Conservation (phyloP, 2,888 invertebrate genomes). For the Epirrhoe alternata region DNA sequence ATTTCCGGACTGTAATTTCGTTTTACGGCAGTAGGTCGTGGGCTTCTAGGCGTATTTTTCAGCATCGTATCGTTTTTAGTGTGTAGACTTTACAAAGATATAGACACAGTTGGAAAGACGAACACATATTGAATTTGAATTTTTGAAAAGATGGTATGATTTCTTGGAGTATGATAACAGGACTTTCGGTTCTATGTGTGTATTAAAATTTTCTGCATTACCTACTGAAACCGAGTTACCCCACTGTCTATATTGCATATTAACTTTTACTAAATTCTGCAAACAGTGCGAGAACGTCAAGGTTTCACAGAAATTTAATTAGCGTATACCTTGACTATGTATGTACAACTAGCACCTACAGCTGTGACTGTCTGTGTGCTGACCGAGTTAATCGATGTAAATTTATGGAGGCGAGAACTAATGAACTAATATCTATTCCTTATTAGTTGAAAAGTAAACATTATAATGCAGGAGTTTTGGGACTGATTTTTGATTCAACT, state of each 20-base stretch:
- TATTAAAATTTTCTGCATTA: not conserved
- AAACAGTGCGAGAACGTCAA: not conserved
- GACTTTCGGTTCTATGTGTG: not conserved
- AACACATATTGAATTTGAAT: not conserved
- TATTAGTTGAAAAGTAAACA: conserved; percentile 6
- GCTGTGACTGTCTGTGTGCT: not conserved
- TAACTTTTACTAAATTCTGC: conserved; percentile 20
- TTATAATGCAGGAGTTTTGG: not conserved
- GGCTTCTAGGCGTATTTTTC: not conserved
- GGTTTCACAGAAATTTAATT: not conserved
- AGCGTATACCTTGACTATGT: not conserved
- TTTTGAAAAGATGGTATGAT: not conserved
- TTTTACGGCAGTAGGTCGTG: not conserved
- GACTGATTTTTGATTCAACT: not conserved
- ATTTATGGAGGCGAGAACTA: conserved; percentile 1
- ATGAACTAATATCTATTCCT: conserved; percentile 6
- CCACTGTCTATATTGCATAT: conserved; percentile 31
- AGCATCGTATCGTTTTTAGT: too few species aligned
- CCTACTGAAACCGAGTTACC: not conserved
- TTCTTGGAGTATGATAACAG: not conserved
- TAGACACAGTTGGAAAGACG: too few species aligned
- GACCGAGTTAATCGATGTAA: not conserved
- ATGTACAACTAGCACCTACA: not conserved
- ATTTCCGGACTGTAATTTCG: not conserved
- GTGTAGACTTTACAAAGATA: too few species aligned